These are phyloP conservation scores for Drosophila persimilis DNA, from an alignment of 1,140 invertebrate genomes.

Conservation along the genomic window DNA sequence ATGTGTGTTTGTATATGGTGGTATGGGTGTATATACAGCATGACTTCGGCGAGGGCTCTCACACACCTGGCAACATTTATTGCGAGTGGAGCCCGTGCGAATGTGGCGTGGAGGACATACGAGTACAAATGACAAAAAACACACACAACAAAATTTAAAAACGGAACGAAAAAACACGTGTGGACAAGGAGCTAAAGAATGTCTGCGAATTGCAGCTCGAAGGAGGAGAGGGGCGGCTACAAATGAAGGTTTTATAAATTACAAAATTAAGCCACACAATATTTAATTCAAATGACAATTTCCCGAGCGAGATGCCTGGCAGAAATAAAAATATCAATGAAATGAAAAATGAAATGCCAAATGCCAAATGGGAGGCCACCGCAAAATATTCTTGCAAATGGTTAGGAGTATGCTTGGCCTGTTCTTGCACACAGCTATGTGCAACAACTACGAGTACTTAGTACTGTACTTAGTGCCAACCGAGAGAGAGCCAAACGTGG, in stretches of 20 bases:
- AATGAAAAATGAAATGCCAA: background rate
- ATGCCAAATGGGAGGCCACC: background rate
- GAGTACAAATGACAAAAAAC: background rate
- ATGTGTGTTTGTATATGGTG: background rate
- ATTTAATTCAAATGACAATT: no score
- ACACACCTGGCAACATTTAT: constrained; percentile 16
- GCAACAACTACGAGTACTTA: constrained; percentile 23
- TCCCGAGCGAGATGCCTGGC: no score
- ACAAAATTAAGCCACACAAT: no score
- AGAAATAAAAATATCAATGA: background rate
- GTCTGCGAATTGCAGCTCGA: no score
- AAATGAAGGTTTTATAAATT: no score
- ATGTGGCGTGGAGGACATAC: background rate
- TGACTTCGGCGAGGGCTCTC: constrained; percentile 28
- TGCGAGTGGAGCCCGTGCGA: constrained; percentile 36
- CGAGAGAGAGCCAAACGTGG: no score
- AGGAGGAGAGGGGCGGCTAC: no score
- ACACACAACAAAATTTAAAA: background rate
- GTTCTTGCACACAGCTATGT: constrained; percentile 38
- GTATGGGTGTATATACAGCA: constrained; percentile 40
- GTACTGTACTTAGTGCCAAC: background rate
- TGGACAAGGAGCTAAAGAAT: background rate
- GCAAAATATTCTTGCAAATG: background rate
- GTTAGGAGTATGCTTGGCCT: constrained; percentile 10
- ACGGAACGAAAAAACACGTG: background rate